A percentile compares a stretch with the other conserved stretches of the same genome.
Evolutionary conservation across 2,888 invertebrate species (phyloP).

Genomic region (Agrochola circellaris): DNA sequence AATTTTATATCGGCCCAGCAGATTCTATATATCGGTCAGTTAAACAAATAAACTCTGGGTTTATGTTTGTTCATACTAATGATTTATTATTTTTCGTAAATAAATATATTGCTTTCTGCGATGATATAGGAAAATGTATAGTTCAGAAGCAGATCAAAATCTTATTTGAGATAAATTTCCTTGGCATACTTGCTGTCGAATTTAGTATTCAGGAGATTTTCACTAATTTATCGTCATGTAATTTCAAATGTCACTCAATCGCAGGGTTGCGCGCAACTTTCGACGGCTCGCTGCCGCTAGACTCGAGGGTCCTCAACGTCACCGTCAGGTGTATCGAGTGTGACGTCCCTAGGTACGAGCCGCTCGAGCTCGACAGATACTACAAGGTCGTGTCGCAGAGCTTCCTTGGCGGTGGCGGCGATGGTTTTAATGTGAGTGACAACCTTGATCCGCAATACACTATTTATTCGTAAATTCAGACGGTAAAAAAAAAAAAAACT

Average conservation of each 20-base stretch:
- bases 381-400: slow-evolving; percentile 92
- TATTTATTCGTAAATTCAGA: not conserved
- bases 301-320: slow-evolving; percentile 90
- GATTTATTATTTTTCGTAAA: slow-evolving; percentile 11
- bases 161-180: not conserved
- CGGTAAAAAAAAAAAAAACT: not conserved
- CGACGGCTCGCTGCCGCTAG: slow-evolving; percentile 90
- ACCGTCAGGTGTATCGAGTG: slow-evolving; percentile 92
- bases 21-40: slow-evolving; percentile 7
- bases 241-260: slow-evolving; percentile 33
- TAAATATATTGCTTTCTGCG: not conserved
- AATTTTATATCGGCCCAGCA: slow-evolving; percentile 21
- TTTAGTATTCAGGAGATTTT: not conserved
- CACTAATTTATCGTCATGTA: slow-evolving; percentile 5
- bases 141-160: not conserved
- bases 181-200: not conserved
- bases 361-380: slow-evolving; percentile 88
- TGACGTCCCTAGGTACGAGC: slow-evolving; percentile 91
- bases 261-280: slow-evolving; percentile 88
- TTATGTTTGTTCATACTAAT: slow-evolving; percentile 24
- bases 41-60: slow-evolving; percentile 2
- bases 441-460: not conserved
- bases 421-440: slow-evolving; percentile 91
- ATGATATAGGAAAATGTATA: not conserved
- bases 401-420: slow-evolving; percentile 92